These are phyloP conservation scores for Nyctereutes procyonoides DNA, from an alignment of 2,113 vertebrate genomes.

Conservation along the genomic window DNA sequence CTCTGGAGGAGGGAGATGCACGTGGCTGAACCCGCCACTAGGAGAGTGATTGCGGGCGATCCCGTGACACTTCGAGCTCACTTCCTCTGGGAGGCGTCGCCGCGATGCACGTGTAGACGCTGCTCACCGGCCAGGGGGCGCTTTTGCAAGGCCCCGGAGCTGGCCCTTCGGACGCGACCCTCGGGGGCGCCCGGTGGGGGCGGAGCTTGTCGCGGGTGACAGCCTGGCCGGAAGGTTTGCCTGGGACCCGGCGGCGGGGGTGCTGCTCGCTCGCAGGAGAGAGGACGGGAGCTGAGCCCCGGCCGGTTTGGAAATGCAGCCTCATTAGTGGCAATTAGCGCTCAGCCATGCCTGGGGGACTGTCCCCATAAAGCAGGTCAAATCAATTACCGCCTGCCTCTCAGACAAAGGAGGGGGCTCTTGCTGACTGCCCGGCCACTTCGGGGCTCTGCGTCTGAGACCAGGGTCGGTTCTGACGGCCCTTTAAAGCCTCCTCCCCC, in stretches of 20 bases:
- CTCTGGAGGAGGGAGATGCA: slow-evolving; percentile 40
- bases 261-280: slow-evolving; percentile 8
- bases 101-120: background rate
- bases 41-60: slow-evolving; percentile 53
- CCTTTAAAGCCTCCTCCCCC: slow-evolving; percentile 45
- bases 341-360: slow-evolving; percentile 72
- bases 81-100: slow-evolving; percentile 44
- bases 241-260: slow-evolving; percentile 36
- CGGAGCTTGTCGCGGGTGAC: slow-evolving; percentile 10
- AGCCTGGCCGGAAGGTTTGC: slow-evolving; percentile 30
- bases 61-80: slow-evolving; percentile 65
- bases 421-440: background rate
- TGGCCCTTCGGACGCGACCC: slow-evolving; percentile 46
- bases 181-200: background rate
- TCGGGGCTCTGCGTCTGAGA: slow-evolving; percentile 32
- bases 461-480: slow-evolving; percentile 43
- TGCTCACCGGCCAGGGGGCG: slow-evolving; percentile 26
- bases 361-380: slow-evolving; percentile 73
- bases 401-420: slow-evolving; percentile 43
- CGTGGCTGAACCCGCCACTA: slow-evolving; percentile 36
- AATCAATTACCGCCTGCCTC: slow-evolving; percentile 69
- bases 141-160: slow-evolving; percentile 64
- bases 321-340: slow-evolving; percentile 81
- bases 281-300: slow-evolving; percentile 56
- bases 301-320: slow-evolving; percentile 62